phyloP scores from a whole-genome alignment of 1,140 invertebrate genomes.

The Drosophila micromelanica region DNA sequence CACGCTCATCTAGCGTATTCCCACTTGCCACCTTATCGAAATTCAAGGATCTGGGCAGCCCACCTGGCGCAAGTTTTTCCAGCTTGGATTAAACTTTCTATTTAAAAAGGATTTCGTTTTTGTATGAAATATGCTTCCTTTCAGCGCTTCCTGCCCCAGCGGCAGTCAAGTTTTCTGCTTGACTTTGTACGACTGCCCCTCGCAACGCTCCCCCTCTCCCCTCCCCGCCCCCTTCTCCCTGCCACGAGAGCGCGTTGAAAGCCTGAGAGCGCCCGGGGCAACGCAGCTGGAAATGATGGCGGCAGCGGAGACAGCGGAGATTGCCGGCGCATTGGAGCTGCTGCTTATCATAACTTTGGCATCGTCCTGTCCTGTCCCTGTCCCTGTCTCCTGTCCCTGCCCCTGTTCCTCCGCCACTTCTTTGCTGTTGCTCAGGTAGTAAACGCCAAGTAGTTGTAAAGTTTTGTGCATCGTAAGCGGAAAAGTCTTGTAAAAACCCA shows the following conservation, averaged over 20 bases:
- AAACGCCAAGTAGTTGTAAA: slow-evolving; percentile 81
- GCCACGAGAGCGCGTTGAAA: slow-evolving; percentile 38
- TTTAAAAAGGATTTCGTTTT: slow-evolving; percentile 80
- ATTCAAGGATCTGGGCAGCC: slow-evolving; percentile 58
- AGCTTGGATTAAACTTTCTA: slow-evolving; percentile 72
- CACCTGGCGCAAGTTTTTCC: slow-evolving; percentile 46
- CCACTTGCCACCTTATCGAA: slow-evolving; percentile 55
- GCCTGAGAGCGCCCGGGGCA: slow-evolving; percentile 11
- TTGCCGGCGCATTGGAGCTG: slow-evolving; percentile 34
- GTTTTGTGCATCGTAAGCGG: slow-evolving; percentile 70
- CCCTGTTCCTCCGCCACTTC: no score
- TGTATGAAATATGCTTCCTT: slow-evolving; percentile 80
- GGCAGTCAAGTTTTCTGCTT: slow-evolving; percentile 77
- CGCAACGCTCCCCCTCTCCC: not conserved
- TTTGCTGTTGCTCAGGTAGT: slow-evolving; percentile 55
- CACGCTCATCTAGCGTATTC: no score
- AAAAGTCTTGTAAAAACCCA: slow-evolving; percentile 71
- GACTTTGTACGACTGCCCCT: slow-evolving; percentile 60
- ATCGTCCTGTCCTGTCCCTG: slow-evolving; percentile 36
- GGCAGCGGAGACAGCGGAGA: slow-evolving; percentile 11
- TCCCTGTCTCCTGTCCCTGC: not conserved
- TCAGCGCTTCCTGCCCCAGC: slow-evolving; percentile 65
- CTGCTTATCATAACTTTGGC: slow-evolving; percentile 81
- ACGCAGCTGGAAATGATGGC: slow-evolving; percentile 6
- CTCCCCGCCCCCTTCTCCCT: slow-evolving; percentile 19